Evolutionary conservation across 2,797 vertebrate genomes (phyloP).

Genomic region (Bryconaethiops microstoma): DNA sequence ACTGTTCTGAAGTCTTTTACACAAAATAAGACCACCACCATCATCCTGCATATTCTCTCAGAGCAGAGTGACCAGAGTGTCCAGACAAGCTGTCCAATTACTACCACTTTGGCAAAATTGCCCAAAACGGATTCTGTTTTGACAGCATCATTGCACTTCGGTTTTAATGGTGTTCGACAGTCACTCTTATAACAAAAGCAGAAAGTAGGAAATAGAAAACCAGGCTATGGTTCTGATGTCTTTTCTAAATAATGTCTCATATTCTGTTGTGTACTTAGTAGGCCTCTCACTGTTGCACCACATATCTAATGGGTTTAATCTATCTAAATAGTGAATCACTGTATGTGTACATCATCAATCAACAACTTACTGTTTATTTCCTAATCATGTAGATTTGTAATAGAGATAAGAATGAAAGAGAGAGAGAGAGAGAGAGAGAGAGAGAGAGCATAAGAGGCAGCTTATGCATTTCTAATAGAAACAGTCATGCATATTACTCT

Average conservation of each 20-base stretch:
- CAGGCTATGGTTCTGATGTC: not conserved
- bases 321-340: slow-evolving; percentile 38
- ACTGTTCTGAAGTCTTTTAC: not conserved
- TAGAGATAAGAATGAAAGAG: not conserved
- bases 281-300: not conserved
- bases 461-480: slow-evolving; percentile 63
- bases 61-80: not conserved
- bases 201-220: not conserved
- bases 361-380: slow-evolving; percentile 29
- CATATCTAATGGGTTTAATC: slow-evolving; percentile 33
- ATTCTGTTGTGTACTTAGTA: not conserved
- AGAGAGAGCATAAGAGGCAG: not conserved
- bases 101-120: slow-evolving; percentile 9
- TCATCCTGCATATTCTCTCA: not conserved
- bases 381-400: slow-evolving; percentile 32
- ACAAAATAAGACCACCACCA: slow-evolving; percentile 15
- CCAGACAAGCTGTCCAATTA: not conserved
- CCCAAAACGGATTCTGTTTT: not conserved
- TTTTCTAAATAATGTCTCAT: not conserved
- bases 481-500: slow-evolving; percentile 72
- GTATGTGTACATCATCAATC: slow-evolving; percentile 31
- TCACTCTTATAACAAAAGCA: not conserved
- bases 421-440: slow-evolving; percentile 4
- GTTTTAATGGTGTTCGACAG: not conserved
- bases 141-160: slow-evolving; percentile 12